Evolutionary conservation across 2,888 invertebrate species (phyloP).

Genomic region (Leptinotarsa haldemani): DNA sequence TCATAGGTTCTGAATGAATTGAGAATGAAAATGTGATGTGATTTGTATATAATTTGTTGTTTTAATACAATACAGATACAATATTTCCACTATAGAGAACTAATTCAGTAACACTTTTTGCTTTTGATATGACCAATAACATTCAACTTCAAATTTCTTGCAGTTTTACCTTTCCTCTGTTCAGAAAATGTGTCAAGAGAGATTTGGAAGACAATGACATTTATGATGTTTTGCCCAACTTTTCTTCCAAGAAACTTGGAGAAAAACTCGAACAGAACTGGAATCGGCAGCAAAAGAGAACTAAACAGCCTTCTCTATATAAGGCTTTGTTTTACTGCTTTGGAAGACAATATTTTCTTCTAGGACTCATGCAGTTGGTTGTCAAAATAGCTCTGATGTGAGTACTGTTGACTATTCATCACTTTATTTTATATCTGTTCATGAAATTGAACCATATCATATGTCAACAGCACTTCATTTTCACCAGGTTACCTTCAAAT

Average conservation of each 20-base stretch:
- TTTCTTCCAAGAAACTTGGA: slow-evolving; percentile 1
- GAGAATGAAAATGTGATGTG: no score
- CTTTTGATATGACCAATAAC: no score
- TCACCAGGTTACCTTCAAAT: no score
- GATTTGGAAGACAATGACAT: background rate
- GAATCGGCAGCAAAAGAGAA: background rate
- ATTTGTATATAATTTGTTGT: no score
- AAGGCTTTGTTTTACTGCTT: background rate
- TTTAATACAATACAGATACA: no score
- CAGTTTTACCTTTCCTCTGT: background rate
- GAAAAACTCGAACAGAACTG: background rate
- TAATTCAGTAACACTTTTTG: no score
- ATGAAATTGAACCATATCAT: no score
- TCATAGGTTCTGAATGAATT: no score
- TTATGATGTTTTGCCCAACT: background rate
- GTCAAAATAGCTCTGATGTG: background rate
- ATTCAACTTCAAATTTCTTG: background rate
- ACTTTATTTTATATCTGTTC: background rate
- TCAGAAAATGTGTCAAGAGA: background rate
- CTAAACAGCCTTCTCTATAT: background rate
- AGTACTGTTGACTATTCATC: background rate
- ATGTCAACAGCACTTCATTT: no score
- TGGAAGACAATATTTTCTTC: background rate
- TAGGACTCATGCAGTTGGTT: background rate
- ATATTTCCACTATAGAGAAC: no score